Conservation (phyloP, 2,797 vertebrate genomes). For the Etheostoma nigrum region DNA sequence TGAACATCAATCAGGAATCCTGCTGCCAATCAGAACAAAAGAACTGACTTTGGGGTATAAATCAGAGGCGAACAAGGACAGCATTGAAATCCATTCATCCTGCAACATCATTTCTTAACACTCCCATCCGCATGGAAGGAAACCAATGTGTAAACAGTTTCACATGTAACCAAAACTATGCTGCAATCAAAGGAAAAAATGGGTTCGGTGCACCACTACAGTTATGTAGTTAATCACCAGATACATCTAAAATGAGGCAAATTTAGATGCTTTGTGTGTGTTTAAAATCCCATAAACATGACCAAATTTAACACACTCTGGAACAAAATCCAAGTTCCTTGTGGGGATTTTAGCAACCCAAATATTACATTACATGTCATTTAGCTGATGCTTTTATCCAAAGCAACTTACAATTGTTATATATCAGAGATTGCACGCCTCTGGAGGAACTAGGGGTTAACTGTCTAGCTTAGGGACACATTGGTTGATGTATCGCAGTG, state of each 20-base stretch:
- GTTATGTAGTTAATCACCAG: constrained; percentile 20
- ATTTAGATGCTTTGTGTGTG: constrained; percentile 22
- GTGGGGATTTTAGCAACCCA: constrained; percentile 5
- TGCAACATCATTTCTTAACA: constrained; percentile 13
- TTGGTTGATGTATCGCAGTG: no score
- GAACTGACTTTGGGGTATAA: background rate
- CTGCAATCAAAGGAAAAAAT: constrained; percentile 14
- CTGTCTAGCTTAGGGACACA: no score
- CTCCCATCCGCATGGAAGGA: constrained; percentile 2
- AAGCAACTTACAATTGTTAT: no score
- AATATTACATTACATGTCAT: background rate
- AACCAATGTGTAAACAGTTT: constrained; percentile 47
- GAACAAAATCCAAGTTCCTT: background rate
- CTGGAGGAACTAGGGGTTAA: no score
- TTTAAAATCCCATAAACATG: constrained; percentile 40
- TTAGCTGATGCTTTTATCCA: no score
- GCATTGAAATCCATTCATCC: background rate
- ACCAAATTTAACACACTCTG: constrained; percentile 8
- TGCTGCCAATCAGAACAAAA: background rate
- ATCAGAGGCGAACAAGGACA: background rate
- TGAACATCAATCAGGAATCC: constrained; percentile 2
- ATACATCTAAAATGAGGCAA: background rate
- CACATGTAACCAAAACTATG: constrained; percentile 42
- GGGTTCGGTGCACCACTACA: constrained; percentile 24
- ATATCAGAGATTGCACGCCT: no score